phyloP scores from a whole-genome alignment of 2,888 invertebrate genomes.

The Phortica magna region DNA sequence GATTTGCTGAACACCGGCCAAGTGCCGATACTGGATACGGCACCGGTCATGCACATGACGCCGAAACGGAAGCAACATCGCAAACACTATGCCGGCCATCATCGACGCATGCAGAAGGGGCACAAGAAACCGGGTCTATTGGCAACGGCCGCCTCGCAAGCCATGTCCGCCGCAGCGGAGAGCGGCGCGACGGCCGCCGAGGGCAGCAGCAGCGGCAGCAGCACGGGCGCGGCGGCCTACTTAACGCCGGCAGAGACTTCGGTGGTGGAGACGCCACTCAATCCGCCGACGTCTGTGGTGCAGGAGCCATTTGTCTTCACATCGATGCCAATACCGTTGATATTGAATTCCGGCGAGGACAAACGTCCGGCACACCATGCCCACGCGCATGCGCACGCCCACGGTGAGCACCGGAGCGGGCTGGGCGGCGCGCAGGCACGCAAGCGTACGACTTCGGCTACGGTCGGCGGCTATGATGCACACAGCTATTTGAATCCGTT shows the following conservation, averaged over 20 bases:
- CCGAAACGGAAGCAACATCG: slow-evolving; percentile 47
- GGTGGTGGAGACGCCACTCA: slow-evolving; percentile 64
- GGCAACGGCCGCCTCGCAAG: background rate
- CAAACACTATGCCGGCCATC: slow-evolving; percentile 48
- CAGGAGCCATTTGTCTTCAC: slow-evolving; percentile 66
- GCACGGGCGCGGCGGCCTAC: slow-evolving; percentile 43
- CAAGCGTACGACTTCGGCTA: slow-evolving; percentile 64
- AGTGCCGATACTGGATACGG: slow-evolving; percentile 50
- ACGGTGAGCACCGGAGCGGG: slow-evolving; percentile 56
- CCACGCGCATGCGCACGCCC: slow-evolving; percentile 52
- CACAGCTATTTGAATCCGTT: slow-evolving; percentile 74
- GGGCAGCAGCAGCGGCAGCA: slow-evolving; percentile 38
- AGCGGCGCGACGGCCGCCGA: slow-evolving; percentile 48
- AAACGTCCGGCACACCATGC: slow-evolving; percentile 66
- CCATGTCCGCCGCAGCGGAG: slow-evolving; percentile 31
- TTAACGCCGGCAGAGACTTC: slow-evolving; percentile 38
- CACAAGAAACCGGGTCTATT: slow-evolving; percentile 43
- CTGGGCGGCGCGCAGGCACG: slow-evolving; percentile 55
- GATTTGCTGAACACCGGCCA: slow-evolving; percentile 39
- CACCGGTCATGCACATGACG: slow-evolving; percentile 38
- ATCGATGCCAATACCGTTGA: slow-evolving; percentile 73
- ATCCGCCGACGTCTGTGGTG: slow-evolving; percentile 65
- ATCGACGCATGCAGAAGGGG: slow-evolving; percentile 45
- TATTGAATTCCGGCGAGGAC: slow-evolving; percentile 71
- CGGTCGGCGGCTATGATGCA: slow-evolving; percentile 68